These are phyloP conservation scores for Drosophila lini DNA, from an alignment of 1,140 invertebrate species.

Conservation along the genomic window DNA sequence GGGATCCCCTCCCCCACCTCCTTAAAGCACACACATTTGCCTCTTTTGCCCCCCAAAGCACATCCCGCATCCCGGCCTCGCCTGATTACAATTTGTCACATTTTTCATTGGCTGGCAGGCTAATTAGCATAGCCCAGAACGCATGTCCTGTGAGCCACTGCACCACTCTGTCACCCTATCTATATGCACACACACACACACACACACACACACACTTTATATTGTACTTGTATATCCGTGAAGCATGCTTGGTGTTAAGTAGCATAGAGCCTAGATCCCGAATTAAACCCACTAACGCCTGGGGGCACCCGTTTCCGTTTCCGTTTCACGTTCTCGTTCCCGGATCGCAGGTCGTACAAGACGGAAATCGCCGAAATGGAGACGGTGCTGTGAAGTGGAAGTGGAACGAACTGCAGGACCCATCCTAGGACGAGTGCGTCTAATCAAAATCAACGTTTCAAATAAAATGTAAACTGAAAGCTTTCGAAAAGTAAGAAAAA, in stretches of 20 bases:
- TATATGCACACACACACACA: neutral
- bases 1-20: neutral
- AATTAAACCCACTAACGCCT: slow-evolving; percentile 13
- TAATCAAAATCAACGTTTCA: slow-evolving; percentile 79
- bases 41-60: neutral
- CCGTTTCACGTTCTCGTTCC: slow-evolving; percentile 10
- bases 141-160: slow-evolving; percentile 26
- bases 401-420: slow-evolving; percentile 7
- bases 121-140: slow-evolving; percentile 37
- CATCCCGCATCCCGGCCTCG: neutral
- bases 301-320: neutral
- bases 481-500: slow-evolving; percentile 68
- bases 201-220: neutral
- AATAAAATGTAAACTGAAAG: slow-evolving; percentile 79
- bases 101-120: slow-evolving; percentile 48
- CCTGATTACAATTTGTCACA: slow-evolving; percentile 60
- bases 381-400: slow-evolving; percentile 91
- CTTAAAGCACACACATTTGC: slow-evolving; percentile 19
- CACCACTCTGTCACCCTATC: neutral
- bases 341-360: slow-evolving; percentile 85
- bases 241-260: slow-evolving; percentile 25
- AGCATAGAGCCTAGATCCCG: slow-evolving; percentile 5
- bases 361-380: slow-evolving; percentile 94
- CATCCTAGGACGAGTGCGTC: slow-evolving; percentile 53
- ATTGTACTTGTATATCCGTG: neutral